Evolutionary conservation across 2,113 vertebrate species (phyloP), one percentile per base, ranked within the genome.

Genomic region (Anoura caudifer): DNA sequence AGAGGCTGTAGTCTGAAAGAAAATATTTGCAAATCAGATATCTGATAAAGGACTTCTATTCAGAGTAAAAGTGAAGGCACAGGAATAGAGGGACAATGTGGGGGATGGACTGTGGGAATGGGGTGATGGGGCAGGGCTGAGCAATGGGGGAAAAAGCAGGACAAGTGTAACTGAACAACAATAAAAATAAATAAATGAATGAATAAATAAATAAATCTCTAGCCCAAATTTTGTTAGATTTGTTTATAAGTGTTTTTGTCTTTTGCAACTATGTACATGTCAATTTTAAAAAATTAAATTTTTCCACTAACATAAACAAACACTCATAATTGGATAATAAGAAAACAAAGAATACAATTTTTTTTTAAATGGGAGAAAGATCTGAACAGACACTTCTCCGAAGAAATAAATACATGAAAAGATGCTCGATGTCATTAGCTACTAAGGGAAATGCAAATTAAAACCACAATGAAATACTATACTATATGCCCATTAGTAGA

Each of bases 321-420:
- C 26, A 36, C 12, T 76, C 28, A 76, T 63, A 93, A 76, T 19
- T 52, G 47, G 28, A 33, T 54, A 95, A 67, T 24, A 67, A 82
- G 47, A 96, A 88, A 69, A 86, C 26, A 81, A 91, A 88, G 6
- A 54, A 83, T 36, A 2, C 26, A 45, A 3, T 56, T 76, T 47
- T 47, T 47, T 47, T 47, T 47, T 47, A 63, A 92, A 72, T 33
- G 33, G 67, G 5, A 24, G 76, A 93, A 87, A 92, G n/a, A 87
- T 70, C 19, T 86, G 6, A 76, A 54, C 12, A 73, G 65, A 69
- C 17, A 92, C 1, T 90, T 86, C 36, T 76, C 26, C 43, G 47
- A 89, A 96, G 28, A 95, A 92, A 79, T 43, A 79, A 54, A 72
- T 33, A 86, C 4, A 92, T 31, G 36, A 77, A 70, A 87, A 90